Evolutionary conservation across 30 jellyfish, hydroid and myxozoan species (phyloP).

Genomic region (Nemopilema nomurai): DNA sequence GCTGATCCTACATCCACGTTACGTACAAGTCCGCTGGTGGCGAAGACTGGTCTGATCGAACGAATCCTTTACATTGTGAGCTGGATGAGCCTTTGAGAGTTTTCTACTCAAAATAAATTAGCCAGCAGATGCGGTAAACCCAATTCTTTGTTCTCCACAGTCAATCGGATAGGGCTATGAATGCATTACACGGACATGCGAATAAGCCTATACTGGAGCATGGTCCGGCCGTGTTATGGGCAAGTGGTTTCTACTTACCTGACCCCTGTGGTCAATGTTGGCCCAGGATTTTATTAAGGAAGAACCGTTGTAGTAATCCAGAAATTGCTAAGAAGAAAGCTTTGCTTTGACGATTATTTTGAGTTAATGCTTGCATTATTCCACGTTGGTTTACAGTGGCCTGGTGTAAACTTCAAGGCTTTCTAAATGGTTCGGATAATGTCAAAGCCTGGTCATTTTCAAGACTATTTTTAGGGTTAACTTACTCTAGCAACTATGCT

Average conservation of each 20-base stretch:
- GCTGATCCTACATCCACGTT: constrained; percentile 22
- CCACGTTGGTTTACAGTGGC: not conserved
- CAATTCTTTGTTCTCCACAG: constrained; percentile 27
- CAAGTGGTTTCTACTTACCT: constrained; percentile 26
- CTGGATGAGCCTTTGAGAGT: constrained; percentile 58
- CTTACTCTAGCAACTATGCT: no score
- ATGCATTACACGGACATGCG: constrained; percentile 40
- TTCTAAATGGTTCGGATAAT: no score
- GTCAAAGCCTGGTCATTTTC: no score
- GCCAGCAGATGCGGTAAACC: constrained; percentile 65
- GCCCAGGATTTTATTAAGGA: constrained; percentile 31
- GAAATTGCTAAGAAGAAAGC: constrained; percentile 2
- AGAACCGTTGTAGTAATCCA: constrained; percentile 29
- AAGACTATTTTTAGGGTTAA: no score
- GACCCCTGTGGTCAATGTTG: constrained; percentile 44
- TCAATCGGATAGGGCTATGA: constrained; percentile 38
- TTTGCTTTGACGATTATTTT: not conserved
- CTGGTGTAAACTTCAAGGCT: no score
- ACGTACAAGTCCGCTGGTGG: constrained; percentile 45
- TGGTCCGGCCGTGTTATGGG: constrained; percentile 24
- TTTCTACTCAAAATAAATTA: constrained; percentile 32
- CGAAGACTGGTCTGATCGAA: constrained; percentile 15
- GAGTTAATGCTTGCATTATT: not conserved
- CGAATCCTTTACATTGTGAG: constrained; percentile 46
- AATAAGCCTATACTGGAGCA: constrained; percentile 18